Conservation (phyloP, 2,797 vertebrate species). For the Malurus splendens region DNA sequence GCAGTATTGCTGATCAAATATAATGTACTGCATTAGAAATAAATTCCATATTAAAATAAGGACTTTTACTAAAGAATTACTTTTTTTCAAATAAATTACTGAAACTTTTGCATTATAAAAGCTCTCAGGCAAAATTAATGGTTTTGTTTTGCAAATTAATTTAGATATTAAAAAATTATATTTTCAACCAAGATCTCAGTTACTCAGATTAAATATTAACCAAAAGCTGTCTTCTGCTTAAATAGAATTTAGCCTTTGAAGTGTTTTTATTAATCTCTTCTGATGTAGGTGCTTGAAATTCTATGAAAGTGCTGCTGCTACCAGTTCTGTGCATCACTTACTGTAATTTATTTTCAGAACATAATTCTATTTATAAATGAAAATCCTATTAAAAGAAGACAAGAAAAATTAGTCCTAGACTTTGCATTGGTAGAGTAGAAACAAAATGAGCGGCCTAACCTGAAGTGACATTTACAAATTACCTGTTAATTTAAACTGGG, state of each 20-base stretch:
- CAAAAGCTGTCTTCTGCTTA: constrained; percentile 82
- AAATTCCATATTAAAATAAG: constrained; percentile 67
- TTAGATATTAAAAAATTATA: constrained; percentile 88
- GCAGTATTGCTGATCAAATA: constrained; percentile 60
- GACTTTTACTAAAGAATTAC: constrained; percentile 65
- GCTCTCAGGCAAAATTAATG: constrained; percentile 82
- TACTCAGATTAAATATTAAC: constrained; percentile 86
- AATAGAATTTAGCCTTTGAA: constrained; percentile 89
- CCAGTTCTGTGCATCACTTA: constrained; percentile 88
- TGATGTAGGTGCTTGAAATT: constrained; percentile 86
- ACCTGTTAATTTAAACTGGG: constrained; percentile 99
- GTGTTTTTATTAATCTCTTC: constrained; percentile 92
- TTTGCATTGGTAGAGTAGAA: constrained; percentile 92
- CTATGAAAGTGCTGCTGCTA: constrained; percentile 78
- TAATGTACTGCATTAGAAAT: constrained; percentile 56
- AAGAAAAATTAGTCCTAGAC: constrained; percentile 93
- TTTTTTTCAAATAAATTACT: constrained; percentile 76
- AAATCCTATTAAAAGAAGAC: constrained; percentile 97
- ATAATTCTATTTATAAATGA: constrained; percentile 99
- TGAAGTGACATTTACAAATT: constrained; percentile 99
- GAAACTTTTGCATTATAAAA: constrained; percentile 79
- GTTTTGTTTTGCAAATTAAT: constrained; percentile 86
- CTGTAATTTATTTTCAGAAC: constrained; percentile 96
- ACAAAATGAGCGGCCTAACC: constrained; percentile 98
- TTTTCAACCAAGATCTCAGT: constrained; percentile 85